Evolutionary conservation across 2,113 vertebrate species (phyloP).

Genomic region (Phyllostomus discolor): DNA sequence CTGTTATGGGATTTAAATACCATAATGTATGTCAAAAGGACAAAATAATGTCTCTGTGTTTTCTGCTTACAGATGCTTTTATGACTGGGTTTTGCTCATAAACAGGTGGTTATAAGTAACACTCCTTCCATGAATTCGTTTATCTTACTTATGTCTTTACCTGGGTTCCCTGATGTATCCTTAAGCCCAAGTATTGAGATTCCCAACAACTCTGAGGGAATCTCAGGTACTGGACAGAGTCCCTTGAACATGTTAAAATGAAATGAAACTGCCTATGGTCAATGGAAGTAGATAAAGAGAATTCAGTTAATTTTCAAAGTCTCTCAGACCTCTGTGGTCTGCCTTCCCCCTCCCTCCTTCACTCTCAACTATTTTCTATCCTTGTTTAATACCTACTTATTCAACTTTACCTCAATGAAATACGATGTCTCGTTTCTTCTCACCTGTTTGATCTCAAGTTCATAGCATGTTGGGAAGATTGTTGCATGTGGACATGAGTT

Average conservation of each 20-base stretch:
- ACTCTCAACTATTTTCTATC: background rate
- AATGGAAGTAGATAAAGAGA: background rate
- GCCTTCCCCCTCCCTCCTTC: background rate
- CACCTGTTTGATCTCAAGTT: background rate
- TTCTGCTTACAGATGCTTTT: slow-evolving; percentile 82
- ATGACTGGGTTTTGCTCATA: slow-evolving; percentile 86
- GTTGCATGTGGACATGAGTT: background rate
- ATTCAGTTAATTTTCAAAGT: background rate
- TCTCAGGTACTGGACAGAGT: slow-evolving; percentile 41
- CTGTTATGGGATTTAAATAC: slow-evolving; percentile 79
- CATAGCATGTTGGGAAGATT: background rate
- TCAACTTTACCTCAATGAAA: background rate
- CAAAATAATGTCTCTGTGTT: slow-evolving; percentile 76
- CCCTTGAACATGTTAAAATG: background rate
- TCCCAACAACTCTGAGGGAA: slow-evolving; percentile 24
- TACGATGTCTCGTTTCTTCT: background rate
- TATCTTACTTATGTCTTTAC: slow-evolving; percentile 53
- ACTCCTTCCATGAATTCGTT: slow-evolving; percentile 78
- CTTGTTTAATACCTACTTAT: background rate
- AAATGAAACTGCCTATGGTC: background rate
- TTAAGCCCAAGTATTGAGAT: slow-evolving; percentile 26
- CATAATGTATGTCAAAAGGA: slow-evolving; percentile 77
- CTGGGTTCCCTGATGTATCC: slow-evolving; percentile 48
- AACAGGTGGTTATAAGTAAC: slow-evolving; percentile 82
- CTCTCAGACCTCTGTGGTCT: background rate